phyloP scores from a whole-genome alignment of 2,113 vertebrate species.

The Percina caprodes region DNA sequence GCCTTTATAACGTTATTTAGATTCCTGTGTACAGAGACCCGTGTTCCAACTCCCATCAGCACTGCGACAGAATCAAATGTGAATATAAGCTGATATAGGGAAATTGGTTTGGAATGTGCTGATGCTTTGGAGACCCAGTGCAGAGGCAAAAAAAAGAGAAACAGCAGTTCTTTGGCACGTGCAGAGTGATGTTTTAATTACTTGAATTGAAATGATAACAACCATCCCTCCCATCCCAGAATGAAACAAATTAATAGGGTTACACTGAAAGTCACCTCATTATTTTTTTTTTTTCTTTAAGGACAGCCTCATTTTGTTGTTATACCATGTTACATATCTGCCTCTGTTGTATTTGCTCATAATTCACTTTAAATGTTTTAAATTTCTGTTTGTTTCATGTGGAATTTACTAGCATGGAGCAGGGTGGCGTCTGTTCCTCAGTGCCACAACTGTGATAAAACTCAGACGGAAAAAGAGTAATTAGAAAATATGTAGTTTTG shows the following conservation, averaged over 20 bases:
- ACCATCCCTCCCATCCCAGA: conserved; percentile 63
- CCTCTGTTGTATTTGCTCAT: conserved; percentile 38
- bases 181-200: conserved; percentile 86
- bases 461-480: conserved; percentile 32
- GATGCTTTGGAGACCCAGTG: conserved; percentile 90
- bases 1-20: conserved; percentile 97
- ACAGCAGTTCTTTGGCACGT: conserved; percentile 82
- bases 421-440: conserved; percentile 19
- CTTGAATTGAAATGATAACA: conserved; percentile 80
- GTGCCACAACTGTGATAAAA: conserved; percentile 44
- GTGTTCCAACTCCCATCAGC: conserved; percentile 97
- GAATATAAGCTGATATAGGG: conserved; percentile 98
- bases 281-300: conserved; percentile 19
- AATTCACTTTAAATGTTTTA: conserved; percentile 41
- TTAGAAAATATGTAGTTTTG: conserved; percentile 41
- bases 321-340: conserved; percentile 37
- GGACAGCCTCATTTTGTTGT: conserved; percentile 51
- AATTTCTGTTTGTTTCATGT: conserved; percentile 37
- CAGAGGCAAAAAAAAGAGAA: conserved; percentile 66
- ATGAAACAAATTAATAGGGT: conserved; percentile 78
- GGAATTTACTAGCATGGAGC: conserved; percentile 50
- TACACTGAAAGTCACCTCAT: conserved; percentile 59
- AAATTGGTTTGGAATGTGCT: conserved; percentile 99
- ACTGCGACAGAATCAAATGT: conserved; percentile 95
- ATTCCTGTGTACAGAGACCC: conserved; percentile 94